A percentile compares a stretch with the other conserved stretches of the same genome.
Conservation (phyloP, 2,888 invertebrate genomes). For the Cataglyphis albicans region DNA sequence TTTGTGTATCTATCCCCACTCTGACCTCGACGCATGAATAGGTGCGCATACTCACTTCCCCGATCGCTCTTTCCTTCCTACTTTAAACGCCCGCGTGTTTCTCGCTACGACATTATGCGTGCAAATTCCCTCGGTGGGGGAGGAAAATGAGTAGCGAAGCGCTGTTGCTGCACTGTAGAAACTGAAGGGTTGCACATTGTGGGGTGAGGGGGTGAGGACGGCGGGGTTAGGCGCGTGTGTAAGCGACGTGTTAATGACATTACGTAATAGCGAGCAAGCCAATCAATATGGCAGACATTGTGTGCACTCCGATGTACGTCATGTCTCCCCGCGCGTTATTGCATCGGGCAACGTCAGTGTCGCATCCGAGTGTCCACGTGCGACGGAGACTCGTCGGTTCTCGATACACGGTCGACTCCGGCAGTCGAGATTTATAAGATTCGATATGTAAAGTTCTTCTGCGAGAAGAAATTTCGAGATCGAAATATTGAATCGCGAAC, state of each 20-base stretch:
- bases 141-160: constrained; percentile 29
- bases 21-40: not conserved
- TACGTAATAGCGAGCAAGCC: constrained; percentile 84
- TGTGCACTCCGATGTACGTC: constrained; percentile 73
- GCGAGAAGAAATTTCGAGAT: constrained; percentile 1
- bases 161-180: not conserved
- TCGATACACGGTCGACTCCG: constrained; percentile 26
- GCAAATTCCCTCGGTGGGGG: constrained; percentile 33
- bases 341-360: constrained; percentile 58
- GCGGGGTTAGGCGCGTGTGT: constrained; percentile 80
- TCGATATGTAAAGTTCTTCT: constrained; percentile 9
- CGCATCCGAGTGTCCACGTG: constrained; percentile 49
- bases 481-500: not conserved
- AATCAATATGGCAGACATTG: constrained; percentile 82
- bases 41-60: constrained; percentile 10
- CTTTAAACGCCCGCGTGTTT: constrained; percentile 40
- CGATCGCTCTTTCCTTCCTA: constrained; percentile 20
- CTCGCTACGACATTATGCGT: constrained; percentile 28
- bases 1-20: constrained; percentile 38
- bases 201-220: constrained; percentile 37
- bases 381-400: constrained; percentile 24
- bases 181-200: constrained; percentile 52
- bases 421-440: constrained; percentile 38
- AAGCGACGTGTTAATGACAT: constrained; percentile 85
- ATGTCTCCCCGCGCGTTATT: constrained; percentile 64